Base-by-base conservation (phyloP, 2,888 invertebrate species). In the Drosophila mercatorum region DNA sequence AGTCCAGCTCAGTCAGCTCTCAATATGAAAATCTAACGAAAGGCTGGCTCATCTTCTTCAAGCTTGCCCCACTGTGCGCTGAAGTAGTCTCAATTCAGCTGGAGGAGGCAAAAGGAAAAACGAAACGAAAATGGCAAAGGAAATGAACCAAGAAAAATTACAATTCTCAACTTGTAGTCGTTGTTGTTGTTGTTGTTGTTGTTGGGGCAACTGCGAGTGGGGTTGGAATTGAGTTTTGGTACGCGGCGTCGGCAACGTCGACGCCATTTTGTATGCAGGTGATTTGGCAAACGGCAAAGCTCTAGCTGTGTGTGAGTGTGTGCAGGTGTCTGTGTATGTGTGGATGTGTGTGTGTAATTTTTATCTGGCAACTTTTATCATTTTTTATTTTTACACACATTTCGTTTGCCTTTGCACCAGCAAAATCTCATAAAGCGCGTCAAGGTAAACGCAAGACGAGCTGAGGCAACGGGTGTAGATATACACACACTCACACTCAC, bases 141-240 rank as follows among this genome's bases (percentile, higher is more conserved):
- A 90, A 90, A 90, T 88, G 89, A 88, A 90, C 84, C 90, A 88
- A 83, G 90, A 90, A 89, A 89, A 90, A 90, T 88, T 89, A 89
- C 89, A 83, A 83, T 80, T 87, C 87, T 60, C 74, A 73, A 72
- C 79, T 72, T 71, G 70, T 65, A 72, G 56, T 68, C 64, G 43
- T 43, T 65, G 70, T 65, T 75, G 56, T 68, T 68, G 43, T 43
- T 65, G 22, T 36, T 57, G 31, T 59, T 64, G 22, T 61, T 65
- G 22, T 44, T 58, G 34, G 62, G 52, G 43, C 44, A 56, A 49
- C 68, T 34, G 41, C 38, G 76, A 56, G 53, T 78, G 72, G 71
- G 81, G 65, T 67, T 80, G 83, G 78, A 87, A 84, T 82, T 83
- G 80, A 84, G 88, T 77, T 81, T 87, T 87, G 85, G 70, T 79